These are phyloP conservation scores for Meandrina meandrites DNA, from an alignment of 92 coral and sea anemone genomes.

Conservation along the genomic window DNA sequence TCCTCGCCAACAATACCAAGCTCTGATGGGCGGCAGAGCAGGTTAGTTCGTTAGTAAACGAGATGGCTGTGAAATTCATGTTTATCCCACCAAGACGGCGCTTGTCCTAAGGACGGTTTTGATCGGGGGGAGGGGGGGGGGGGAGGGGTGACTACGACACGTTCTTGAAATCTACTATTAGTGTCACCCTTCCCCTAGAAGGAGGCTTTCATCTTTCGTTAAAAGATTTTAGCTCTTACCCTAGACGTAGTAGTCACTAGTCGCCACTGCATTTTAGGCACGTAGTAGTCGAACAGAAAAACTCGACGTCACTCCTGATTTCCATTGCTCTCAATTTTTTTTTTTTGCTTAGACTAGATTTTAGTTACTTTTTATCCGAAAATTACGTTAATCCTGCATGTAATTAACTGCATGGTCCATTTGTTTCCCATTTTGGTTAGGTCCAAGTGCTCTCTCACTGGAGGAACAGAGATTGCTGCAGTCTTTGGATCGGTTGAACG, in stretches of 20 bases:
- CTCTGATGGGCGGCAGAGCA: slow-evolving; percentile 63
- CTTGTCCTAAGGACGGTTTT: background rate
- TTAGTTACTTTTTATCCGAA: too few species aligned
- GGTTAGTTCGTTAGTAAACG: slow-evolving; percentile 43
- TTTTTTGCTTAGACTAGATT: too few species aligned
- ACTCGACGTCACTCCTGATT: too few species aligned
- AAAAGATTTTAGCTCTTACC: background rate
- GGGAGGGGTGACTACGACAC: background rate
- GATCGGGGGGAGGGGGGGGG: background rate
- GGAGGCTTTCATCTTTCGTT: too few species aligned
- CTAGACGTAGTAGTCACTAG: background rate
- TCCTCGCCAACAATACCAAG: slow-evolving; percentile 61
- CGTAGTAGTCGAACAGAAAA: background rate
- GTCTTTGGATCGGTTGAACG: slow-evolving; percentile 95
- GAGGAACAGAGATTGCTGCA: slow-evolving; percentile 92
- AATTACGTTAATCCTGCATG: too few species aligned
- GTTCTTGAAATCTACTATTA: too few species aligned
- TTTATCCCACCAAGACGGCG: background rate
- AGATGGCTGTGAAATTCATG: background rate
- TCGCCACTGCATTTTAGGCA: background rate
- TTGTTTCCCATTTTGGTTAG: slow-evolving; percentile 31
- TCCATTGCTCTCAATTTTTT: background rate
- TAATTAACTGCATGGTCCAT: too few species aligned
- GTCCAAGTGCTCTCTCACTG: slow-evolving; percentile 91
- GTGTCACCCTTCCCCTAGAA: background rate